Conservation (phyloP, 2,113 vertebrate species). For the Phalacrocorax carbo region DNA sequence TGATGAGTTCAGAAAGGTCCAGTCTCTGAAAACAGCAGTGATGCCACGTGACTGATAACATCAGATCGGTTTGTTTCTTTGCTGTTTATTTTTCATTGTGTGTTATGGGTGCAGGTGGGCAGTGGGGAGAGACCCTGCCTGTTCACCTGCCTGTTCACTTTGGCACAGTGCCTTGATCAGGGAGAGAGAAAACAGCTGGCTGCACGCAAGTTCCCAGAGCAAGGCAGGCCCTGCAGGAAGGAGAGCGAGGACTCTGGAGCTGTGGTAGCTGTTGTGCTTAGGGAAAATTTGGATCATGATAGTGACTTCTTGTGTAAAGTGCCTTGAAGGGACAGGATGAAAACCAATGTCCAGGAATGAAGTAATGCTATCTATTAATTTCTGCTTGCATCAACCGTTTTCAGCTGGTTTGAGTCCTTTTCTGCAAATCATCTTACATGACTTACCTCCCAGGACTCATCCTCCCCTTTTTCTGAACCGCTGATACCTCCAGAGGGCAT, state of each 20-base stretch:
- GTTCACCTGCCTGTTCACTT: not conserved
- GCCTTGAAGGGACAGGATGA: not conserved
- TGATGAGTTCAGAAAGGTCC: constrained; percentile 1
- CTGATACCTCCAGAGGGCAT: not conserved
- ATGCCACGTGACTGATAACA: not conserved
- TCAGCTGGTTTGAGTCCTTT: not conserved
- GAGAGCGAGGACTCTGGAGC: not conserved
- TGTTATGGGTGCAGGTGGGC: not conserved
- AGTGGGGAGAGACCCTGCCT: not conserved
- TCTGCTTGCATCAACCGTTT: not conserved
- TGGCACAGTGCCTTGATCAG: not conserved
- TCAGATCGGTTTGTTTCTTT: not conserved
- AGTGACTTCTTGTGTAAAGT: not conserved
- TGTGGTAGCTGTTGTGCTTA: not conserved
- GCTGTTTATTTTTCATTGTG: not conserved
- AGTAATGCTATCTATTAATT: not conserved
- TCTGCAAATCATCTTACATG: not conserved
- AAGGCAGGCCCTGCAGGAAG: not conserved
- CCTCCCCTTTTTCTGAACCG: not conserved
- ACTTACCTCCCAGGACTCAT: not conserved
- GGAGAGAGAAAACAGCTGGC: not conserved
- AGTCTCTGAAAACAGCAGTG: not conserved
- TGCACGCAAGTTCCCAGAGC: not conserved
- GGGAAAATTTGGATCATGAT: not conserved
- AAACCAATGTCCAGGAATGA: not conserved